phyloP scores from a whole-genome alignment of 2,888 invertebrate genomes.

The Morpho achilles region DNA sequence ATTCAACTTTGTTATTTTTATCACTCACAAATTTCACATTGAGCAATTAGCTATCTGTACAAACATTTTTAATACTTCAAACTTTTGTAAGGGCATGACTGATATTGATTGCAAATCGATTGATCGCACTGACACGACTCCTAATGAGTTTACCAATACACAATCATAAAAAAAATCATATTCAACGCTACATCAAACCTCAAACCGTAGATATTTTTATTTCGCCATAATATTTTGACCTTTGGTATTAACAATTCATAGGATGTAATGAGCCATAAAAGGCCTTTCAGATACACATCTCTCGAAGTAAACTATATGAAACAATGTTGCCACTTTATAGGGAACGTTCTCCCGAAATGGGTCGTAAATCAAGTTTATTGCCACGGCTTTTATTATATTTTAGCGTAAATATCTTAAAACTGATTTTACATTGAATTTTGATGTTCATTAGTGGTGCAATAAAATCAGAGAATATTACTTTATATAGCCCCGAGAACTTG shows the following conservation, averaged over 20 bases:
- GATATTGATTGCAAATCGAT: too few relatives aligned
- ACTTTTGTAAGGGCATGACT: too few relatives aligned
- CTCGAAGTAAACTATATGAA: slow-evolving; percentile 7
- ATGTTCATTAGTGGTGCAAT: neutral
- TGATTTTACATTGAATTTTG: slow-evolving; percentile 1
- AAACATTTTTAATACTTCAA: too few relatives aligned
- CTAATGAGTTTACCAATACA: too few relatives aligned
- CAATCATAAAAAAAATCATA: too few relatives aligned
- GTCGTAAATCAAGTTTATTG: slow-evolving; percentile 7
- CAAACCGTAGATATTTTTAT: neutral
- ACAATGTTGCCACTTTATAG: slow-evolving; percentile 10
- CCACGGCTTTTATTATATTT: slow-evolving; percentile 3
- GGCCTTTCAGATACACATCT: slow-evolving; percentile 19
- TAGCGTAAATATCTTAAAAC: slow-evolving; percentile 2
- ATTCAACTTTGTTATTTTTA: too few relatives aligned
- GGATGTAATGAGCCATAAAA: slow-evolving; percentile 20
- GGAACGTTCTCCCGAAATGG: slow-evolving; percentile 6
- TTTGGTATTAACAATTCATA: slow-evolving; percentile 21
- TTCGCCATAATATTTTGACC: slow-evolving; percentile 6
- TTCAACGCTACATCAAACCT: too few relatives aligned
- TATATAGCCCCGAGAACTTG: too few relatives aligned
- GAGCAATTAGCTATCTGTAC: too few relatives aligned
- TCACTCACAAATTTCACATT: too few relatives aligned
- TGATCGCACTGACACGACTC: too few relatives aligned
- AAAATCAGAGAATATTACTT: neutral